Percentiles rank a stretch among this genome's conserved stretches.
These are phyloP conservation scores for Cabera pusaria DNA, from an alignment of 2,888 invertebrate genomes.

Conservation along the genomic window DNA sequence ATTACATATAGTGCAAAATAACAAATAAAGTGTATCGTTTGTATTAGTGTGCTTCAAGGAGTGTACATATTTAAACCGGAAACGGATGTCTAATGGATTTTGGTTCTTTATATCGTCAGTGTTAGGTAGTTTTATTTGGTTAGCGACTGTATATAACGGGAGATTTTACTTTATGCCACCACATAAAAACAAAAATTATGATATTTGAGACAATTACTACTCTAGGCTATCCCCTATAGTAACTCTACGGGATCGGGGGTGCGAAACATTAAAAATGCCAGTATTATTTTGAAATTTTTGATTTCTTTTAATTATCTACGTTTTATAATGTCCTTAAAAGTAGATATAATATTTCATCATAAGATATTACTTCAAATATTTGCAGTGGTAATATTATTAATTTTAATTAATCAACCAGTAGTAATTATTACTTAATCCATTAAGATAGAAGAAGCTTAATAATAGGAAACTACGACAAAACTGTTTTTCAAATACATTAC, in stretches of 20 bases:
- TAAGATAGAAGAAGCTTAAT: conserved; percentile 84
- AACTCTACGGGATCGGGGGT: conserved; percentile 51
- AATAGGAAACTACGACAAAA: conserved; percentile 83
- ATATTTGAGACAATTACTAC: conserved; percentile 46
- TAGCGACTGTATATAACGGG: conserved; percentile 67
- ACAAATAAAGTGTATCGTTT: not conserved
- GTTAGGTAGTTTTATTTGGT: conserved; percentile 40
- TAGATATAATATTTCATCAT: conserved; percentile 84
- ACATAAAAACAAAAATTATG: conserved; percentile 80
- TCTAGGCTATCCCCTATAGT: conserved; percentile 14
- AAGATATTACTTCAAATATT: conserved; percentile 84
- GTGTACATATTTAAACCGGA: conserved; percentile 7
- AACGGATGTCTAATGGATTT: conserved; percentile 16
- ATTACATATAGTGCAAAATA: too few relatives aligned
- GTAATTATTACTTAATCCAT: conserved; percentile 81
- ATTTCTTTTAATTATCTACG: conserved; percentile 85
- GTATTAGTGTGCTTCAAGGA: conserved; percentile 4
- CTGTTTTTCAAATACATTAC: conserved; percentile 80
- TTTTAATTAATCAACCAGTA: conserved; percentile 82
- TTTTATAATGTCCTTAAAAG: conserved; percentile 84
- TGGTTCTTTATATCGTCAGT: conserved; percentile 21
- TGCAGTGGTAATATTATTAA: conserved; percentile 82
- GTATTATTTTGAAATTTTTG: conserved; percentile 81
- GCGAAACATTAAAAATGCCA: conserved; percentile 78
- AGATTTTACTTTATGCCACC: conserved; percentile 35